A percentile compares a stretch with the other conserved stretches of the same genome.
phyloP scores from a whole-genome alignment of 2,888 invertebrate species.

The Caenorhabditis uteleia region DNA sequence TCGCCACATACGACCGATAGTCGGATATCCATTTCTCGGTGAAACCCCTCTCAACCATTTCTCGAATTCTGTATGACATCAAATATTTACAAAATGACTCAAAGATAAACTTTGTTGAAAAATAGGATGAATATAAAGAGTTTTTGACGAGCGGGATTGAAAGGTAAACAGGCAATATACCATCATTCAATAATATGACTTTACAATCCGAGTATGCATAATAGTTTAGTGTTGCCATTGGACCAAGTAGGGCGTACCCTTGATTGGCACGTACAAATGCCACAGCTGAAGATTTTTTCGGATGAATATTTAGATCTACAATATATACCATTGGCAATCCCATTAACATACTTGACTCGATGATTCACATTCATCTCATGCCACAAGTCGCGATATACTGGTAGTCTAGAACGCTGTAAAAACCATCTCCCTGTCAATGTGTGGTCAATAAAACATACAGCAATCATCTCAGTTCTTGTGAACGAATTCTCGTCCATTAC shows the following conservation, averaged over 20 bases:
- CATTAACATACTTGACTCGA: constrained; percentile 52
- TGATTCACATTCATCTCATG: constrained; percentile 53
- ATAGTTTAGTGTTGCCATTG: constrained; percentile 56
- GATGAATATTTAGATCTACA: neutral
- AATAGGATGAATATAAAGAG: constrained; percentile 45
- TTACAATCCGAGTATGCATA: constrained; percentile 52
- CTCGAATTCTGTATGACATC: constrained; percentile 49
- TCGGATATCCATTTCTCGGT: constrained; percentile 63
- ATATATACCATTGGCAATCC: constrained; percentile 40
- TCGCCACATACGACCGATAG: constrained; percentile 48
- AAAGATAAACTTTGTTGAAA: constrained; percentile 40
- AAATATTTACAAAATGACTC: neutral
- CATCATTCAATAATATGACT: constrained; percentile 50
- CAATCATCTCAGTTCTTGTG: constrained; percentile 57
- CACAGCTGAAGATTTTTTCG: constrained; percentile 35
- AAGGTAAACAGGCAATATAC: constrained; percentile 57
- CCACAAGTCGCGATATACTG: constrained; percentile 54
- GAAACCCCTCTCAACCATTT: constrained; percentile 63
- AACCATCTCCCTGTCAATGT: neutral
- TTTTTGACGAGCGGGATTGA: constrained; percentile 51
- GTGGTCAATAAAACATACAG: constrained; percentile 24
- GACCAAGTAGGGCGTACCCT: constrained; percentile 55
- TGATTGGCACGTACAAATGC: constrained; percentile 38
- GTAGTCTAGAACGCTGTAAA: constrained; percentile 43
- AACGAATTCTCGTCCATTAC: constrained; percentile 55